Percentiles rank a stretch among this genome's conserved stretches.
These are phyloP conservation scores for Phodopus roborovskii DNA, from an alignment of 2,113 vertebrate species.

Conservation along the genomic window DNA sequence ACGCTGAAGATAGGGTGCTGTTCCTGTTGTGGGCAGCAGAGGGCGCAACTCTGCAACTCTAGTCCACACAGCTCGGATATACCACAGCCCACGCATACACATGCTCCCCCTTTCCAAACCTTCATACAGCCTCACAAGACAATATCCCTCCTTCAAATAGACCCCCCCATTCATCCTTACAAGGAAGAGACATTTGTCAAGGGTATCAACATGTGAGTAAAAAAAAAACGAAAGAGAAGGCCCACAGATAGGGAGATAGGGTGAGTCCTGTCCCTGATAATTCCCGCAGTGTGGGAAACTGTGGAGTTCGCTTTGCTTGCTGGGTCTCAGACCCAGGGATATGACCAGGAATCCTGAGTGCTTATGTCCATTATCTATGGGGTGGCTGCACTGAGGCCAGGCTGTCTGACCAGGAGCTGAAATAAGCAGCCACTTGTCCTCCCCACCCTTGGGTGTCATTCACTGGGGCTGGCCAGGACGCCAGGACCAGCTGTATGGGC, in stretches of 20 bases:
- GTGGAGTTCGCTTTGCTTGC: background rate
- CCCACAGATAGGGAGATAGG: accelerated
- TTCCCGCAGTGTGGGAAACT: background rate
- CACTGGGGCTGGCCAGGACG: conserved; percentile 84
- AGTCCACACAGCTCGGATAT: background rate
- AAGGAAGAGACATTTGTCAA: background rate
- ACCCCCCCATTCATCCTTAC: background rate
- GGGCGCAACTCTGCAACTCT: background rate
- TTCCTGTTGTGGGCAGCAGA: background rate
- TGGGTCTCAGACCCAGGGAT: background rate
- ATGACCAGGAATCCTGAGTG: background rate
- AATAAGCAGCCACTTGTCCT: too few relatives aligned
- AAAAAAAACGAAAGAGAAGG: background rate
- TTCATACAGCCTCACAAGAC: background rate
- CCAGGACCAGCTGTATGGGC: conserved; percentile 89
- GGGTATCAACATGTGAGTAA: background rate
- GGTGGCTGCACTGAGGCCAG: background rate
- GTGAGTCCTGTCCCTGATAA: too few relatives aligned
- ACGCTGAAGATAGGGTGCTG: background rate
- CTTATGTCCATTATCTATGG: background rate
- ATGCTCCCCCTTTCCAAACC: background rate
- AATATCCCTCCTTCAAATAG: background rate
- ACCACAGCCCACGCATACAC: background rate
- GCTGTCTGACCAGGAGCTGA: background rate
- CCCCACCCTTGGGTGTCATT: conserved; percentile 12